Percentiles rank a stretch among this genome's conserved stretches.
These are phyloP conservation scores for Uropsilus gracilis DNA, from an alignment of 2,113 vertebrate genomes.

Conservation along the genomic window DNA sequence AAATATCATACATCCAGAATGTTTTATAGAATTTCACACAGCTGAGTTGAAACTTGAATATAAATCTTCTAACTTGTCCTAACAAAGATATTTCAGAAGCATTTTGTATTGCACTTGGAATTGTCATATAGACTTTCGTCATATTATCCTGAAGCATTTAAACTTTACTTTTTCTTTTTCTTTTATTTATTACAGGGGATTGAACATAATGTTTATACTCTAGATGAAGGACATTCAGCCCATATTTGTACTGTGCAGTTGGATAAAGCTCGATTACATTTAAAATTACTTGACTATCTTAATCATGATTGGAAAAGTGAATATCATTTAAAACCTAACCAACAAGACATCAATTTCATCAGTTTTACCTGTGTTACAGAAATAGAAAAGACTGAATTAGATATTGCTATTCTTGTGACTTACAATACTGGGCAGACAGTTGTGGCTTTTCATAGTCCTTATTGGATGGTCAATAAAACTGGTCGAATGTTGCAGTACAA, in stretches of 20 bases:
- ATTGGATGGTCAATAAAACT: constrained; percentile 99
- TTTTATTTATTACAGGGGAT: constrained; percentile 85
- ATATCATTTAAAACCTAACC: constrained; percentile 88
- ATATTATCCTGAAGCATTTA: constrained; percentile 25
- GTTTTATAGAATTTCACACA: no score
- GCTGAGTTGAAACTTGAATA: background rate
- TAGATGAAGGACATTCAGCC: constrained; percentile 92
- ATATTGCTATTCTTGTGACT: constrained; percentile 93
- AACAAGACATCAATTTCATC: constrained; percentile 95
- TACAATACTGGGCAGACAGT: constrained; percentile 91
- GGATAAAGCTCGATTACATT: constrained; percentile 89
- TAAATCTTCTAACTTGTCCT: constrained; percentile 10
- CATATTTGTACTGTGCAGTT: constrained; percentile 93
- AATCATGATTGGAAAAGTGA: constrained; percentile 93
- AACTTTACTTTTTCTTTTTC: constrained; percentile 33
- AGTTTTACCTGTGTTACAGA: constrained; percentile 89
- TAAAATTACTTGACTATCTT: constrained; percentile 92
- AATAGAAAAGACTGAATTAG: constrained; percentile 90
- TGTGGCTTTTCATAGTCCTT: constrained; percentile 94
- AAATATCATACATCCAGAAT: background rate
- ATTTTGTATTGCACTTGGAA: constrained; percentile 33
- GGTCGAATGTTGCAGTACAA: constrained; percentile 96
- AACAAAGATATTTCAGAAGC: background rate
- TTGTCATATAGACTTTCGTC: constrained; percentile 9
- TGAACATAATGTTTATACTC: constrained; percentile 79